Conservation (phyloP, 2,113 vertebrate genomes). For the Protobothrops mucrosquamatus region DNA sequence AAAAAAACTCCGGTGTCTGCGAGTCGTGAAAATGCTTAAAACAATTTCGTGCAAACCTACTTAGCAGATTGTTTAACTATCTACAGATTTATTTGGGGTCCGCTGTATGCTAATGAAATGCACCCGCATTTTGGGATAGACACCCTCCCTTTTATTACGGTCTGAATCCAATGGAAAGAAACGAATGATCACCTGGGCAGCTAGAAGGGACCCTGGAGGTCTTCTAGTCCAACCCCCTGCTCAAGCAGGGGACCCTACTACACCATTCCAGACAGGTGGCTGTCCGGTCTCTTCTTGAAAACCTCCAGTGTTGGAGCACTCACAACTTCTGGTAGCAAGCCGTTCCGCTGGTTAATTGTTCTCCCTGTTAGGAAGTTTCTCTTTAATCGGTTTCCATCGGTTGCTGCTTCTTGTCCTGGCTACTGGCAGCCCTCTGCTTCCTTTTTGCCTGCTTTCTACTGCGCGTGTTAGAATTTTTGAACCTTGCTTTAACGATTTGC, state of each 20-base stretch:
- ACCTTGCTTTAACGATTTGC: neutral
- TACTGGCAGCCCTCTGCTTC: neutral
- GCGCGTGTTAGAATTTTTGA: neutral
- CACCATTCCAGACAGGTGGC: neutral
- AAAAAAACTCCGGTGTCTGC: no score
- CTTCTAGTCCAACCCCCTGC: neutral
- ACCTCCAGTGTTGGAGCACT: neutral
- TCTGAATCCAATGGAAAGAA: neutral
- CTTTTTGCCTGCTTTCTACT: neutral
- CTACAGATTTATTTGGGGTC: neutral
- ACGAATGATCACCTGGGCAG: neutral
- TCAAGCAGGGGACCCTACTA: neutral
- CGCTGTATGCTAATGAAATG: neutral
- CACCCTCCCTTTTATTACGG: neutral
- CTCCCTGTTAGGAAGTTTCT: neutral
- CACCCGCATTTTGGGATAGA: neutral
- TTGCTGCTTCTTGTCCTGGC: neutral
- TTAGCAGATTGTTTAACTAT: neutral
- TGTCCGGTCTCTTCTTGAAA: neutral
- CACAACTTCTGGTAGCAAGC: neutral
- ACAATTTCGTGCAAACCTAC: fast-evolving
- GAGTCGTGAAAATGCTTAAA: neutral
- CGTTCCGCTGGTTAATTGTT: neutral
- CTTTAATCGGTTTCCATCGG: neutral
- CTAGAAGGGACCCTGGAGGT: neutral